These are phyloP conservation scores for Octomys mimax DNA, from an alignment of 2,797 vertebrate species.

Conservation along the genomic window DNA sequence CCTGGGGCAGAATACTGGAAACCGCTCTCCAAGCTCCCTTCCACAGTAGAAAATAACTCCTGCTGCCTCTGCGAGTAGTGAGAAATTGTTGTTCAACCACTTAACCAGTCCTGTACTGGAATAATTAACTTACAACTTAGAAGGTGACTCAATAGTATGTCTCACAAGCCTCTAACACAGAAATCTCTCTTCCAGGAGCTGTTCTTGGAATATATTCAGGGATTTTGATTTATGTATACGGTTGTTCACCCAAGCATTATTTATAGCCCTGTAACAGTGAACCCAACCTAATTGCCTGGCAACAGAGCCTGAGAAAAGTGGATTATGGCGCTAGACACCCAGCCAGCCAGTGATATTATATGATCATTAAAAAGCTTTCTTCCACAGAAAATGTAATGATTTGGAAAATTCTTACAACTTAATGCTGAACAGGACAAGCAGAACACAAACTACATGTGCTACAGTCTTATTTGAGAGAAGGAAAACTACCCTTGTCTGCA, in stretches of 20 bases:
- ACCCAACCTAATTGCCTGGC: not conserved
- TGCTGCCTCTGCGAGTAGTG: not conserved
- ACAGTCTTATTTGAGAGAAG: not conserved
- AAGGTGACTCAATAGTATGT: not conserved
- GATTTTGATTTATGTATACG: not conserved
- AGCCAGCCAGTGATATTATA: too few relatives aligned
- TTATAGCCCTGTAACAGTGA: not conserved
- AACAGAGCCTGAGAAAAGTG: not conserved
- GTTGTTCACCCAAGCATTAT: not conserved
- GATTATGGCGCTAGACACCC: not conserved
- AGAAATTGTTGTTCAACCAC: not conserved
- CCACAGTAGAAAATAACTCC: not conserved
- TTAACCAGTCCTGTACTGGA: rapidly evolving
- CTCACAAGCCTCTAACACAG: not conserved
- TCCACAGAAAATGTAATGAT: not conserved
- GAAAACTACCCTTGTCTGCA: not conserved
- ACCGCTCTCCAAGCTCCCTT: not conserved
- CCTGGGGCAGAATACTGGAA: not conserved
- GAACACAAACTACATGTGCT: rapidly evolving
- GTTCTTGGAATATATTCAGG: not conserved
- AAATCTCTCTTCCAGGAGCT: not conserved
- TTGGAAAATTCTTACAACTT: not conserved
- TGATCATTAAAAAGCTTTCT: not conserved
- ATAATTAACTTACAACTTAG: not conserved
- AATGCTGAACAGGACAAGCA: not conserved